phyloP scores from a whole-genome alignment of 2,888 invertebrate species.

The Troilus luridus region DNA sequence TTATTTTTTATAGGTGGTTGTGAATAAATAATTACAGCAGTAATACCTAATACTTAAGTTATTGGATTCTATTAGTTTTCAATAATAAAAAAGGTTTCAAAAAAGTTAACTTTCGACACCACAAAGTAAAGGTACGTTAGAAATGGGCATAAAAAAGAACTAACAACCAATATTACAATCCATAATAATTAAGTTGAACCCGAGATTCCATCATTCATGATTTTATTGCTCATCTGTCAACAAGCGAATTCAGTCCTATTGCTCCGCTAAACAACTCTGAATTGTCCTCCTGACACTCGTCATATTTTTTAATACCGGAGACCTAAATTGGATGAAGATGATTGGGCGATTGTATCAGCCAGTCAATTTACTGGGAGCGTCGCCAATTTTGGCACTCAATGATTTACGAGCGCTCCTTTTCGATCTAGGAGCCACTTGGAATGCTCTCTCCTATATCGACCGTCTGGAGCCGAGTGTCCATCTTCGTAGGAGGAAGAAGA shows the following conservation, averaged over 20 bases:
- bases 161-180: not conserved
- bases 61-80: too few species aligned
- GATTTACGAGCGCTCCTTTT: conserved; percentile 17
- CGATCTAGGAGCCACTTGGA: not conserved
- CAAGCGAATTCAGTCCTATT: not conserved
- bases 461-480: not conserved
- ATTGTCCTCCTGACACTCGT: conserved; percentile 7
- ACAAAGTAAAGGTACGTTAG: too few species aligned
- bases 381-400: conserved; percentile 31
- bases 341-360: conserved; percentile 31
- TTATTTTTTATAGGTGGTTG: too few species aligned
- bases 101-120: too few species aligned
- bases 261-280: not conserved
- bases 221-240: not conserved
- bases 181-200: not conserved
- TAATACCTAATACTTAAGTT: too few species aligned
- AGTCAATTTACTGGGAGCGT: not conserved
- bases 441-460: not conserved
- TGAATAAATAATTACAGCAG: too few species aligned
- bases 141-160: not conserved
- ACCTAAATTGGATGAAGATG: conserved; percentile 17
- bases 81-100: too few species aligned
- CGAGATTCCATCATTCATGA: not conserved
- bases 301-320: not conserved
- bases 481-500: not conserved